Evolutionary conservation across 2,888 invertebrate genomes (phyloP).

Genomic region (Epicampocera succincta): DNA sequence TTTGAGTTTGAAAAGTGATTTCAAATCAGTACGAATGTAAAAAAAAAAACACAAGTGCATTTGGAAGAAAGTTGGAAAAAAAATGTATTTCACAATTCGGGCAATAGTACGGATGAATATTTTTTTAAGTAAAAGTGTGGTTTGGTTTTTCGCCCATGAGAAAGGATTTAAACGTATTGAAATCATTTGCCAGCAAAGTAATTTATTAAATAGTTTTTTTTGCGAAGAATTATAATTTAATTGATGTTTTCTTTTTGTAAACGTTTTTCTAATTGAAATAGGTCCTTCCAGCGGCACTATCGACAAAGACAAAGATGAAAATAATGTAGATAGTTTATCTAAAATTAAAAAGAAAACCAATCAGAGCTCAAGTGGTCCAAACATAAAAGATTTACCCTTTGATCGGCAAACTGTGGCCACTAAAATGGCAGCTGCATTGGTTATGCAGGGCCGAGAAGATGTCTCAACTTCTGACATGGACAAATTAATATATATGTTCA

Average conservation of each 20-base stretch:
- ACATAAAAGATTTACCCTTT: slow-evolving; percentile 85
- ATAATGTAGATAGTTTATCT: slow-evolving; percentile 5
- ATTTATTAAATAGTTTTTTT: slow-evolving; percentile 5
- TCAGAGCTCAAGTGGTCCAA: slow-evolving; percentile 72
- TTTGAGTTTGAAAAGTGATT: no score
- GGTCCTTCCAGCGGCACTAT: slow-evolving; percentile 8
- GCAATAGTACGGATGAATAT: not conserved
- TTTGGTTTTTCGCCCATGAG: slow-evolving; percentile 10
- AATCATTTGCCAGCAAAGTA: slow-evolving; percentile 62
- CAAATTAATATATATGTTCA: slow-evolving; percentile 90
- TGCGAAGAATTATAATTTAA: slow-evolving; percentile 6
- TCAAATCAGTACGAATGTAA: no score
- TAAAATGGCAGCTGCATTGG: slow-evolving; percentile 90
- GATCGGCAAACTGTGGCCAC: slow-evolving; percentile 91
- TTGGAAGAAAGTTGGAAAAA: no score
- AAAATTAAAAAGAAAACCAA: slow-evolving; percentile 19
- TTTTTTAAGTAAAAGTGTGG: slow-evolving; percentile 42
- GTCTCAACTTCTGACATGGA: slow-evolving; percentile 90
- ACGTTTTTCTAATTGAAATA: slow-evolving; percentile 37
- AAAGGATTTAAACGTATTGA: slow-evolving; percentile 39
- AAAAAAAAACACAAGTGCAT: no score
- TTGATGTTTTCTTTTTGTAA: slow-evolving; percentile 4
- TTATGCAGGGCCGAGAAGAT: slow-evolving; percentile 90
- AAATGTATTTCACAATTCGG: no score
- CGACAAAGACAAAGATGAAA: slow-evolving; percentile 43